A percentile compares a stretch with the other conserved stretches of the same genome.
phyloP scores from a whole-genome alignment of 2,113 vertebrate genomes.

The Oenanthe melanoleuca region DNA sequence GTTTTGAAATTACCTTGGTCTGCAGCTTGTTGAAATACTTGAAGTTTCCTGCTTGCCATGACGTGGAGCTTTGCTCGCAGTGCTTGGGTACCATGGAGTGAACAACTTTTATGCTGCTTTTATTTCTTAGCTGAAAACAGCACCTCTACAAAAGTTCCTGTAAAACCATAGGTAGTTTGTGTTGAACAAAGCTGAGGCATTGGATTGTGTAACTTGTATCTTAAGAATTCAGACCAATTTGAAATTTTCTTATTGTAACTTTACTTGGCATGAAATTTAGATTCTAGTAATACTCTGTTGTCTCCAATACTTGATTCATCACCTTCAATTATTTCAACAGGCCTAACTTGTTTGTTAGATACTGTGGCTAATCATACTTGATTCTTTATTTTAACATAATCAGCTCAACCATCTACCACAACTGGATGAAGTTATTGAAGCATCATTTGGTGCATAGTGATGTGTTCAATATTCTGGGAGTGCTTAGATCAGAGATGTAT shows the following conservation, averaged over 20 bases:
- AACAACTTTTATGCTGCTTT: not conserved
- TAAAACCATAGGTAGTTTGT: not conserved
- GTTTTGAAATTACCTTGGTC: not conserved
- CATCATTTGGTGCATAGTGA: not conserved
- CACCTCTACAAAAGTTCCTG: accelerated
- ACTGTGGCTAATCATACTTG: not conserved
- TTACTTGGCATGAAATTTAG: not conserved
- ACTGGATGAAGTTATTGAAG: not conserved
- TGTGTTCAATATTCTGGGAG: not conserved
- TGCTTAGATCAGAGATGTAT: not conserved
- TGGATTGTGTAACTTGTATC: not conserved
- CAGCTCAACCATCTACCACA: not conserved
- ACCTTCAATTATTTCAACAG: not conserved
- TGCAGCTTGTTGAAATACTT: not conserved
- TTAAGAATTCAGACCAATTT: not conserved
- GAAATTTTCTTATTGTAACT: not conserved
- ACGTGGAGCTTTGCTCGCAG: not conserved
- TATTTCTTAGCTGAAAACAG: not conserved
- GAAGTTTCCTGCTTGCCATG: not conserved
- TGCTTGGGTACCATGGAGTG: not conserved
- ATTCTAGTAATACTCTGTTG: not conserved
- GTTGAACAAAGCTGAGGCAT: not conserved
- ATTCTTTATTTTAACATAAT: not conserved
- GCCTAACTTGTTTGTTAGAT: not conserved
- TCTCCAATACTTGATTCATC: not conserved